These are phyloP conservation scores for Athalia cordata DNA, from an alignment of 2,888 invertebrate genomes.

Conservation along the genomic window DNA sequence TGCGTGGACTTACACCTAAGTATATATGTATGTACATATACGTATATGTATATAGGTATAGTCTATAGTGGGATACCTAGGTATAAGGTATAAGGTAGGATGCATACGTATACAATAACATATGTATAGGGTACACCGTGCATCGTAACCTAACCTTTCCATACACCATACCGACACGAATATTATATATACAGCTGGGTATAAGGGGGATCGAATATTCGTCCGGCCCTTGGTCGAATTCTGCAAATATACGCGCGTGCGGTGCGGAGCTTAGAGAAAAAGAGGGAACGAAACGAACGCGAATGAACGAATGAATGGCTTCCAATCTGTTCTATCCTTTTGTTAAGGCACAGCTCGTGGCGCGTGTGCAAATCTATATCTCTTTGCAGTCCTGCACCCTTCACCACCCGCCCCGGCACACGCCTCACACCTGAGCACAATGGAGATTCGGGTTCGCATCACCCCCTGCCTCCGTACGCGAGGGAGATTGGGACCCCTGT, in stretches of 20 bases:
- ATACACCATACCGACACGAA: neutral
- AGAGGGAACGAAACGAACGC: conserved; percentile 43
- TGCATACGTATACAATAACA: no score
- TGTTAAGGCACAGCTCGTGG: conserved; percentile 69
- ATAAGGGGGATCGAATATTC: no score
- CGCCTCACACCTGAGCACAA: conserved; percentile 74
- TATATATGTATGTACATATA: neutral
- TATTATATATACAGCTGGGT: no score
- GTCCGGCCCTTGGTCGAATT: conserved; percentile 13
- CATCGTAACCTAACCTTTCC: neutral
- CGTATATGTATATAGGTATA: no score
- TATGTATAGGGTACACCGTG: no score
- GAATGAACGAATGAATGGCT: conserved; percentile 56
- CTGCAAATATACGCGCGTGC: conserved; percentile 24
- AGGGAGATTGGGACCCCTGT: conserved; percentile 33
- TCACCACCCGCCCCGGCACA: conserved; percentile 60
- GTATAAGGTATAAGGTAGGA: no score
- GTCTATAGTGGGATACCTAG: no score
- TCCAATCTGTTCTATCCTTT: conserved; percentile 72
- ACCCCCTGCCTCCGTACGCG: conserved; percentile 4
- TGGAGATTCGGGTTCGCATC: conserved; percentile 55
- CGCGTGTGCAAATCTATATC: conserved; percentile 72
- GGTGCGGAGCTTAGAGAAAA: conserved; percentile 20
- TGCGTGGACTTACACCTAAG: neutral
- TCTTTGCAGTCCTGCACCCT: conserved; percentile 48